Evolutionary conservation across 1,140 invertebrate genomes (phyloP), one percentile per base, ranked within the genome.

Genomic region (Drosophila orosa): DNA sequence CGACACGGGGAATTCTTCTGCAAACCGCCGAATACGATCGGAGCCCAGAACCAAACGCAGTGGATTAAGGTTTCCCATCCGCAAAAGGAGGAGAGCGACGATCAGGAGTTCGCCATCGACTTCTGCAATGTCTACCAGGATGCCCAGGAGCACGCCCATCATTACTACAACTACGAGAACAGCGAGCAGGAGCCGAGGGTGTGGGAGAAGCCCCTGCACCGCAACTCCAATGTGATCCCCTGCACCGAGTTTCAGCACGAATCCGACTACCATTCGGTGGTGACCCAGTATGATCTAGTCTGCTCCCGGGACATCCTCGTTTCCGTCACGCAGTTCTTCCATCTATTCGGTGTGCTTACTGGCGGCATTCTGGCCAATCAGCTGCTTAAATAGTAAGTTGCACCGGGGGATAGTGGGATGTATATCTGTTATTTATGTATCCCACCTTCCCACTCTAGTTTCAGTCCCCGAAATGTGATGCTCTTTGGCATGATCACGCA

Each of bases 281-380:
- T 92, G 13, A 92, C 91, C 3, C 90, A 92, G 68, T 93, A 89
- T 67, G 92, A 93, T 78, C 63, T 93, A 39, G 91, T 92, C 22
- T 93, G 92, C 60, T 92, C 92, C 3, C 89, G 91, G 33, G 91
- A 90, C 48, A 92, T 92, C 17, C 75, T 93, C n/a, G 90, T 93
- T 22, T 92, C 92, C 8, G 91, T 92, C 8, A 92, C 92, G 10
- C 92, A 93, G 74, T 92, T 92, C 78, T 93, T 93, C 73, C 92
- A 93, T 74, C 66, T 93, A 9, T 92, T 92, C 44, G 92, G 92
- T 27, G 92, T 93, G 7, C 81, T 93, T 6, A 86, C 91, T 1
- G 92, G 92, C 7, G 92, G 92, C 24, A 86, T 93, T 15, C 50
- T 92, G 50, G 92, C 92, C 10, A 92, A 91, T 52, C 86, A 92